Base-by-base conservation (phyloP, 2,113 vertebrate species). In the Pica pica region DNA sequence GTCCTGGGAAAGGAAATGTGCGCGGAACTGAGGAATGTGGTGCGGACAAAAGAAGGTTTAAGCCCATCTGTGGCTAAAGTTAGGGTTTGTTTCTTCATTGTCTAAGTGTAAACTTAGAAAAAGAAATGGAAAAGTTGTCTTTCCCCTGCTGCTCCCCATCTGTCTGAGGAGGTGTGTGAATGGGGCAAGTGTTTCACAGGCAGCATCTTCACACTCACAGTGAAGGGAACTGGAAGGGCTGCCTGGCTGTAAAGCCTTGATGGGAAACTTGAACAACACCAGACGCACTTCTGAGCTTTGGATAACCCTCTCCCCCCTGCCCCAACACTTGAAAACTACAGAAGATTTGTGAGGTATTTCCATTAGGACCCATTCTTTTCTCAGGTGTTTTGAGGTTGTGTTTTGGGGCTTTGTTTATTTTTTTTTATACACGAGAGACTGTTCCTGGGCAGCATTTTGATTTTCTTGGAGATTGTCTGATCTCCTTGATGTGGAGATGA, bases 1-100 rank as follows among this genome's bases (percentile, higher is more conserved):
- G 24, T 6, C 5, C 1, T 3, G 19, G 42, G 9, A 3, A 46
- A 11, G 42, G 46, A 41, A 50, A 28, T 1, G 14, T 2, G 10
- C 42, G 4, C 63, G 37, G 7, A 28, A 16, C 35, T 19, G 33
- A 9, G n/a, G 23, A 39, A 4, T 8, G 46, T 2, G 21, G 11
- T 3, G 1, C 2, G 4, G 44, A 5, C 31, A 65, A 24, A 65
- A 53, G 3, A 1, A 60, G 15, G 37, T 14, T 76, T 69, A n/a
- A 77, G 15, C 15, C 46, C 55, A 4, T 30, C 59, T 41, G 89
- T 33, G 59, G 13, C 12, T 10, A 28, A 59, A 28, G 52, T 3
- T 14, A 53, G 24, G 5, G 16, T 9, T 57, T 59, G 30, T 37
- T 80, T 52, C 65, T 56, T 59, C 26, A 6, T 50, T 80, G 52